Evolutionary conservation across 92 coral and sea anemone species (phyloP).

Genomic region (Actinostola sp.): DNA sequence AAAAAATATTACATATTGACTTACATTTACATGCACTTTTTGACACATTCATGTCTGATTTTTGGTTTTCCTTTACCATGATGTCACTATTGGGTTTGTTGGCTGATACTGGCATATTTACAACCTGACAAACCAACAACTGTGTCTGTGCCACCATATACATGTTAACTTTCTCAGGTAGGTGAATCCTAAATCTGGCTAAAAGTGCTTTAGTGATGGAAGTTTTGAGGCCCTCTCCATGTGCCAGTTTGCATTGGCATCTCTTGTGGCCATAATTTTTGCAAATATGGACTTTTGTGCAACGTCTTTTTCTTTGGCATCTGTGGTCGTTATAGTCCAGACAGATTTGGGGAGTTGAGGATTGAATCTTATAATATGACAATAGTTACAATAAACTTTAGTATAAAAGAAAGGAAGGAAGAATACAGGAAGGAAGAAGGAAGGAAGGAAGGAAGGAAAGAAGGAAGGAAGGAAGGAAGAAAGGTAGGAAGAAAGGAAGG

Average conservation of each 20-base stretch:
- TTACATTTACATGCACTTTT: not conserved
- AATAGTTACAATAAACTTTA: not conserved
- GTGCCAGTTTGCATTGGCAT: constrained; percentile 60
- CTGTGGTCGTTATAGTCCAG: constrained; percentile 54
- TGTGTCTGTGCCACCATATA: constrained; percentile 41
- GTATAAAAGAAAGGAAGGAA: no score
- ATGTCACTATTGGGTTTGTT: not conserved
- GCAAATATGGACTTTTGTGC: constrained; percentile 74
- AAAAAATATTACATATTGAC: no score
- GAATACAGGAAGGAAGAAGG: no score
- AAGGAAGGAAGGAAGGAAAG: no score
- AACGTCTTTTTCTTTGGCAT: constrained; percentile 37
- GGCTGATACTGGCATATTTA: no score
- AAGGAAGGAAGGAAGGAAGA: no score
- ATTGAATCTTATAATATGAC: constrained; percentile 7
- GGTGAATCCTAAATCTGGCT: constrained; percentile 44
- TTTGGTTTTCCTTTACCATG: not conserved
- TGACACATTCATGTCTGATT: not conserved
- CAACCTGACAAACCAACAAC: constrained; percentile 32
- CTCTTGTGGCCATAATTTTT: constrained; percentile 52
- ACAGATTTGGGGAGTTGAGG: constrained; percentile 76
- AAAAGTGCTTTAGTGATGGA: constrained; percentile 46
- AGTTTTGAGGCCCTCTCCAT: constrained; percentile 48
- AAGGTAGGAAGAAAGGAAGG: no score
- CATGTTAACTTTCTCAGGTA: constrained; percentile 26